These are phyloP conservation scores for Cochlearius cochlearius DNA, from an alignment of 2,113 vertebrate genomes.

Conservation along the genomic window DNA sequence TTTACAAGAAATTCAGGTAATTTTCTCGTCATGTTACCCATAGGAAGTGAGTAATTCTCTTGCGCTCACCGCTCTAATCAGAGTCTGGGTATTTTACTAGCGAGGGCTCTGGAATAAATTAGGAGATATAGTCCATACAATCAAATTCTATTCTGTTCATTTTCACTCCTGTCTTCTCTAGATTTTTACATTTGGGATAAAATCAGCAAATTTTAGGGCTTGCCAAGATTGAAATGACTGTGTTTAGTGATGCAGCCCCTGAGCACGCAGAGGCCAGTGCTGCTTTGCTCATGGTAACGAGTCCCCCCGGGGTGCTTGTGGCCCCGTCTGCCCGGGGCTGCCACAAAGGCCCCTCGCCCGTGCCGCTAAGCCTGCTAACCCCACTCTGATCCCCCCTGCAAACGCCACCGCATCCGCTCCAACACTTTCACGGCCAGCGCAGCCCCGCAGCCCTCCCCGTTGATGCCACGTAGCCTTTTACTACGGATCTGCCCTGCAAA, in stretches of 20 bases:
- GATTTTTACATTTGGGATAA: conserved; percentile 58
- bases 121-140: conserved; percentile 54
- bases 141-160: conserved; percentile 64
- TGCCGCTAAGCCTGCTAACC: not conserved
- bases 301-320: not conserved
- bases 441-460: not conserved
- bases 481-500: not conserved
- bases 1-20: conserved; percentile 59
- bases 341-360: not conserved
- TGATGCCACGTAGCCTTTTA: not conserved
- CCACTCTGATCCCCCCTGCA: not conserved
- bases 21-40: conserved; percentile 44
- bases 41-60: conserved; percentile 57
- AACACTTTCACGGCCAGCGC: not conserved
- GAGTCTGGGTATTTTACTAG: conserved; percentile 44
- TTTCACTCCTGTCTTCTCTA: conserved; percentile 42
- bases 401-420: not conserved
- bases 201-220: conserved; percentile 60
- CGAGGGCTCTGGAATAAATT: conserved; percentile 57
- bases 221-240: conserved; percentile 17
- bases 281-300: not conserved
- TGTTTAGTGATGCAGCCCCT: conserved; percentile 23
- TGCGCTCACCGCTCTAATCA: conserved; percentile 35
- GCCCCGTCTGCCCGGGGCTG: not conserved
- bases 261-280: not conserved